Percentiles rank a stretch among this genome's conserved stretches.
These are phyloP conservation scores for Maccullochella peelii DNA, from an alignment of 2,113 vertebrate species.

Conservation along the genomic window DNA sequence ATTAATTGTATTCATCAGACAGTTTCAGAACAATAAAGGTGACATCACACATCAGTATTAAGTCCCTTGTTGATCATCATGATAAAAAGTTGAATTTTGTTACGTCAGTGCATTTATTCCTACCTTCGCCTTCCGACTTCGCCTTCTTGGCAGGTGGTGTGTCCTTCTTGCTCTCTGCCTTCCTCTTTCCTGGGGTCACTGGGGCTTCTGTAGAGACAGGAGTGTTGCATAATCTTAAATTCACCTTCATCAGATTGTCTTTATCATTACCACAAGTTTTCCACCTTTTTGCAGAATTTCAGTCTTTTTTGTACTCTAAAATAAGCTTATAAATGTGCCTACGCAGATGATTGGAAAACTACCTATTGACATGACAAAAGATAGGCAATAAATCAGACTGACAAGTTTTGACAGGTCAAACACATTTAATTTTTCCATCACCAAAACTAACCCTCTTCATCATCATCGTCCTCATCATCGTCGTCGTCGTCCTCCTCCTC, in stretches of 20 bases:
- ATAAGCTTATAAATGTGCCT: neutral
- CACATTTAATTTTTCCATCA: neutral
- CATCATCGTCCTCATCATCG: constrained; percentile 86
- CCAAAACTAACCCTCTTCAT: constrained; percentile 63
- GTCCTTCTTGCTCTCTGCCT: constrained; percentile 83
- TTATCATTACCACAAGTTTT: neutral
- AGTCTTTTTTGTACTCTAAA: neutral
- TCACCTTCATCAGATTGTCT: too few relatives aligned
- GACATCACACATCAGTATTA: constrained; percentile 89
- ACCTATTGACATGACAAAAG: neutral
- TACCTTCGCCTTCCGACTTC: constrained; percentile 83
- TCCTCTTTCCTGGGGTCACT: constrained; percentile 81
- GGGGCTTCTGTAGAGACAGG: constrained; percentile 54
- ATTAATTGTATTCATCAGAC: rapidly evolving
- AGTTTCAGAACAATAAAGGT: constrained; percentile 78
- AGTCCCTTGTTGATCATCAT: constrained; percentile 88
- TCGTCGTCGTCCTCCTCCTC: constrained; percentile 87
- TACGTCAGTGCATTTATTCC: neutral
- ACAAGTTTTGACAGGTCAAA: too few relatives aligned
- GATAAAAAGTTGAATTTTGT: neutral
- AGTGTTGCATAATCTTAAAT: neutral
- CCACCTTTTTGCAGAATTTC: neutral
- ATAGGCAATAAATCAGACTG: neutral
- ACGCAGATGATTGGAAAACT: neutral
- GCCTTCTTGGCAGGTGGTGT: constrained; percentile 84